Base-by-base conservation (phyloP, 2,888 invertebrate genomes). In the Ferrisia virgata region DNA sequence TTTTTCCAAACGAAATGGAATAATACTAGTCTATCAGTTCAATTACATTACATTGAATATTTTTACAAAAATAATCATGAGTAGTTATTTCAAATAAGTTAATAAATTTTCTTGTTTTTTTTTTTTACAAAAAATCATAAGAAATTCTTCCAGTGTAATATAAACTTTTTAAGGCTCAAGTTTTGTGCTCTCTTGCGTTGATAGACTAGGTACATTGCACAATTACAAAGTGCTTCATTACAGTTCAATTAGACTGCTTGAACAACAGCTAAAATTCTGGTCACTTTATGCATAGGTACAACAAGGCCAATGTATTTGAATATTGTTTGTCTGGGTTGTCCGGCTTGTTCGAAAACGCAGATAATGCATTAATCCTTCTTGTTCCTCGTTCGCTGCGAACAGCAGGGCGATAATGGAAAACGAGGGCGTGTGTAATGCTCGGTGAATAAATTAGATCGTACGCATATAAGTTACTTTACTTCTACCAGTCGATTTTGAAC, bases 331-430 rank as follows among this genome's bases (percentile, higher is more conserved):
- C 80, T 58, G 69, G 28, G 36, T 64, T 64, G 36, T 64, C 69
- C 64, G 58, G 47, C 3, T 22, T 69, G 39, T 82, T 82, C 28
- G 82, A 82, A 36, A 82, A 53, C 64, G 18, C 64, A 25, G 64
- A 64, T 82, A 82, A 82, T 82, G 64, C 58, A 82, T 82, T 58
- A 82, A 82, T 81, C 58, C 81, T 18, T 81, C 33, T 58, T 53
- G 43, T 58, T 22, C 53, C 58, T n/a, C 80, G 5, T 1, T 64
- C 36, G 25, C n/a, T 25, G 53, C 3, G 22, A 47, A 33, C 53
- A 33, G 53, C 53, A 31, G 40, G 31, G 25, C 80, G 36, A 39
- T 33, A 82, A 82, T 64, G 64, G 82, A 64, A 69, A 36, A 82
- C 25, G 39, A 82, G 82, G 82, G 69, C 36, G 58, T 64, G 64